Evolutionary conservation across 2,888 invertebrate species (phyloP).

Genomic region (Idaea aversata): DNA sequence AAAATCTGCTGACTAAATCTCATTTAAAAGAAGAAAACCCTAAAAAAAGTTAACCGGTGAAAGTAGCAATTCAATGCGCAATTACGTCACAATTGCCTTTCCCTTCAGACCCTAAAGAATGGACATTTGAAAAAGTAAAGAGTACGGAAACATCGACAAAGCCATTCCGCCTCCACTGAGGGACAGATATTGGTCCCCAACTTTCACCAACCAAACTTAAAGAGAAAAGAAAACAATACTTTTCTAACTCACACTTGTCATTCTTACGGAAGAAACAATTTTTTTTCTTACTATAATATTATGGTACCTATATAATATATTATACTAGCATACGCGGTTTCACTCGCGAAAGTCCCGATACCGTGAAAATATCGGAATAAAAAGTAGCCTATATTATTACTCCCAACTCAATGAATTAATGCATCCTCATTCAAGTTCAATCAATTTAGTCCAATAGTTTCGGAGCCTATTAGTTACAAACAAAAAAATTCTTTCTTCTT

Average conservation of each 20-base stretch:
- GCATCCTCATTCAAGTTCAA: too few species aligned
- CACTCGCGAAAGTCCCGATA: too few species aligned
- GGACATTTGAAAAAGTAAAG: conserved; percentile 5
- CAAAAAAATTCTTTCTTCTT: neutral
- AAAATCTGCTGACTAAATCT: neutral
- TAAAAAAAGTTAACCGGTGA: conserved; percentile 3
- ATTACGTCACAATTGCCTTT: conserved; percentile 5
- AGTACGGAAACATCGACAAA: conserved; percentile 10
- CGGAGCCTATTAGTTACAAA: neutral
- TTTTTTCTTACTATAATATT: neutral
- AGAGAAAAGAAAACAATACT: conserved; percentile 30
- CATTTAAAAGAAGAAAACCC: conserved; percentile 2
- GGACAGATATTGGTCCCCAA: conserved; percentile 31
- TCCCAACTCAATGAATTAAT: too few species aligned
- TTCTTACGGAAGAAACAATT: neutral
- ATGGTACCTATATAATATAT: neutral
- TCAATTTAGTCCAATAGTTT: too few species aligned
- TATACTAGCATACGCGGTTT: too few species aligned
- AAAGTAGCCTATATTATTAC: too few species aligned
- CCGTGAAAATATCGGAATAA: too few species aligned
- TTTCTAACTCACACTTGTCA: neutral
- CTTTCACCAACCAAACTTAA: conserved; percentile 33
- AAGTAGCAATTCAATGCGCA: conserved; percentile 1
- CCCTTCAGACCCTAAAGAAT: neutral
- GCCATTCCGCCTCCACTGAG: conserved; percentile 22